phyloP scores from a whole-genome alignment of 2,113 vertebrate genomes.

The Xiphophorus couchianus region DNA sequence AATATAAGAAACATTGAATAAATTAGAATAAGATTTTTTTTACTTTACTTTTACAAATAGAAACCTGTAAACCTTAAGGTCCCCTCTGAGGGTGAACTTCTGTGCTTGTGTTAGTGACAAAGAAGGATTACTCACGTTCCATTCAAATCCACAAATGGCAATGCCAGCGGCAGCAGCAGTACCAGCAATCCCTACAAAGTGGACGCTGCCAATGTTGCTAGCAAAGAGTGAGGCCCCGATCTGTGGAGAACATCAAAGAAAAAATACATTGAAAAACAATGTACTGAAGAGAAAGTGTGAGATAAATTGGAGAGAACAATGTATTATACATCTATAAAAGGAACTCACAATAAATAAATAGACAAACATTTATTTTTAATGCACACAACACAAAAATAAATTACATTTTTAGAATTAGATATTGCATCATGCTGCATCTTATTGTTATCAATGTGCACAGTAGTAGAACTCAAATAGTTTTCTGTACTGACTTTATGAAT shows the following conservation, averaged over 20 bases:
- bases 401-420: too few species aligned
- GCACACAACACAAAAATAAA: too few species aligned
- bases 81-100: neutral
- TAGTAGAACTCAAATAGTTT: too few species aligned
- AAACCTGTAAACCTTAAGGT: neutral
- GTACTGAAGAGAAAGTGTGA: too few species aligned
- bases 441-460: too few species aligned
- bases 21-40: neutral
- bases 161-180: conserved; percentile 88
- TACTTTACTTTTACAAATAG: neutral
- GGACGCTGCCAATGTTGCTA: conserved; percentile 95
- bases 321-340: too few species aligned
- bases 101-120: neutral
- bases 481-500: too few species aligned
- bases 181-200: conserved; percentile 94
- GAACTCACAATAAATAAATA: too few species aligned
- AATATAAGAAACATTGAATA: neutral
- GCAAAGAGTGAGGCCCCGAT: conserved; percentile 96
- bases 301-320: too few species aligned
- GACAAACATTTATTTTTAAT: too few species aligned
- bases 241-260: conserved; percentile 63
- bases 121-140: conserved; percentile 86
- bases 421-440: too few species aligned
- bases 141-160: conserved; percentile 90
- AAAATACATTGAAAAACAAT: neutral